These are phyloP conservation scores for Tragulus kanchil DNA, from an alignment of 2,113 vertebrate genomes.

Conservation along the genomic window DNA sequence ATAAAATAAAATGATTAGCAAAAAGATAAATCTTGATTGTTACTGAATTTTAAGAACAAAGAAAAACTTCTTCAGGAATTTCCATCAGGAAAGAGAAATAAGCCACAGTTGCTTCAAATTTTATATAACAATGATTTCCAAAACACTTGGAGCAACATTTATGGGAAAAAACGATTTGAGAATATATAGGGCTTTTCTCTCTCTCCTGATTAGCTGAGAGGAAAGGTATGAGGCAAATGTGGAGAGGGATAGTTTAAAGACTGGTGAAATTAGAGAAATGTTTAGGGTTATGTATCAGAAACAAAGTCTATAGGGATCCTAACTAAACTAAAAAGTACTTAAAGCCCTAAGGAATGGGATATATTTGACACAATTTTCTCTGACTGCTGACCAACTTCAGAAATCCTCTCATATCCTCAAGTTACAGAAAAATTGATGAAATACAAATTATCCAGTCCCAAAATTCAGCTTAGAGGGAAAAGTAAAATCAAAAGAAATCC, in stretches of 20 bases:
- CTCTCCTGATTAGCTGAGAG: background rate
- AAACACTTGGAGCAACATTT: background rate
- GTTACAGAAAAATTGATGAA: background rate
- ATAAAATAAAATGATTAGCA: background rate
- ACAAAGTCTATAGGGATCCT: background rate
- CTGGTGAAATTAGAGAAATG: background rate
- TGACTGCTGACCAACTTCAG: background rate
- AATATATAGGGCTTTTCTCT: background rate
- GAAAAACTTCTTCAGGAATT: background rate
- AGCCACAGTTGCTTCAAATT: background rate
- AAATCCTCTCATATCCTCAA: background rate
- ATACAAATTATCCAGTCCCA: background rate
- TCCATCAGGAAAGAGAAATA: background rate
- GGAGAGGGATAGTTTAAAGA: background rate
- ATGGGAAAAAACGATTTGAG: no score
- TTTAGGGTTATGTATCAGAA: background rate
- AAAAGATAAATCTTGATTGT: background rate
- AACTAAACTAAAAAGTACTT: background rate
- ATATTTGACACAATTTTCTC: background rate
- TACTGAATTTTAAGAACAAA: constrained; percentile 25
- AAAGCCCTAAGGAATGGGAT: background rate
- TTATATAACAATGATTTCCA: background rate
- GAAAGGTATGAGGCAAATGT: background rate
- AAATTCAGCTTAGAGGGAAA: background rate
- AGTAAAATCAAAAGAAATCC: background rate